Evolutionary conservation across 2,797 vertebrate genomes (phyloP).

Genomic region (Cirrhinus mrigala): DNA sequence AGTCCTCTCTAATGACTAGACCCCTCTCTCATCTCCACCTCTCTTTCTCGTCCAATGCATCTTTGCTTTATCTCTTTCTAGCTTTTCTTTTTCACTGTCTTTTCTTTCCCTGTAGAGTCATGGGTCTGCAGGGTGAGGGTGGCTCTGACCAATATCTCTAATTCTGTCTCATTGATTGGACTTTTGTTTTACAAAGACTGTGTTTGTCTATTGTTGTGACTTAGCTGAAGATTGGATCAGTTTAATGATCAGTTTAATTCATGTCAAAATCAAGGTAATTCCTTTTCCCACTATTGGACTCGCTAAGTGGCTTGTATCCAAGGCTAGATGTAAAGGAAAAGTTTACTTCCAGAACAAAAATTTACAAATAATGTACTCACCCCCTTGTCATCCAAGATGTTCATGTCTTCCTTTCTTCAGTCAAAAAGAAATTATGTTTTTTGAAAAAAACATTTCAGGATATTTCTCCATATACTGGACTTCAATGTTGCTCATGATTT

Average conservation of each 20-base stretch:
- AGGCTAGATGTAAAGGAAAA: constrained; percentile 4
- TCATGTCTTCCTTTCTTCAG: no score
- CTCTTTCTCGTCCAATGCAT: background rate
- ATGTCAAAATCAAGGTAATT: background rate
- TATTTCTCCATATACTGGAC: no score
- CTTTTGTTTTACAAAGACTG: background rate
- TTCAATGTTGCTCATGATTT: no score
- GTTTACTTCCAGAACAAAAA: no score
- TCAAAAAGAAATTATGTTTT: no score
- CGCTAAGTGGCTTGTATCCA: background rate
- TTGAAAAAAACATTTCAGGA: no score
- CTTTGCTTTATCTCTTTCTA: constrained; percentile 9
- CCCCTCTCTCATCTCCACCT: constrained; percentile 23
- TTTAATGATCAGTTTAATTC: background rate
- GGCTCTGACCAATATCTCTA: background rate
- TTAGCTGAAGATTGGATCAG: background rate
- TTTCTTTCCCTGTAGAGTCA: background rate
- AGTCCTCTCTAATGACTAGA: constrained; percentile 43
- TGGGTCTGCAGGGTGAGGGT: background rate
- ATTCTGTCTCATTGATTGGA: background rate
- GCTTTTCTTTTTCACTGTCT: background rate
- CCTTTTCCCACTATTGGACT: background rate
- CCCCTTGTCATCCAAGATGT: no score
- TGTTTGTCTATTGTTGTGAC: background rate
- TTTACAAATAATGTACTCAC: no score